Conservation (phyloP, 2,113 vertebrate genomes). For the Siphamia tubifer region DNA sequence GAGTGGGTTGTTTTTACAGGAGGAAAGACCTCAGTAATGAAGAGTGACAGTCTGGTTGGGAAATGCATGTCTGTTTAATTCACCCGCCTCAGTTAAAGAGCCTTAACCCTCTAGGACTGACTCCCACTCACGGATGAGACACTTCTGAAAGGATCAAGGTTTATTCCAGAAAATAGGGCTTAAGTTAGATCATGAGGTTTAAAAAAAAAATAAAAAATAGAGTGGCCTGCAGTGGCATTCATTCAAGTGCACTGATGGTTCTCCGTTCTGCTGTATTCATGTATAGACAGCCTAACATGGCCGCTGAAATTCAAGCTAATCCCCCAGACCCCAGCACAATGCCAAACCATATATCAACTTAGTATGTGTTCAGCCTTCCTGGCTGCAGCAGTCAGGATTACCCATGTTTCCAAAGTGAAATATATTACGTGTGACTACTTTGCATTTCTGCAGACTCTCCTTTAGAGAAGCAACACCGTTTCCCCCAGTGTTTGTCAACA, state of each 20-base stretch:
- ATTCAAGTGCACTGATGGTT: not conserved
- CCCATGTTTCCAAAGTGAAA: constrained; percentile 11
- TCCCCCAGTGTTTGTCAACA: constrained; percentile 12
- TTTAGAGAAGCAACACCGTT: not conserved
- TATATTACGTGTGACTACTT: constrained; percentile 7
- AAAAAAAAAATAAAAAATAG: constrained; percentile 1
- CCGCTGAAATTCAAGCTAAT: constrained; percentile 23
- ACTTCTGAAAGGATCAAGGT: not conserved
- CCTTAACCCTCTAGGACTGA: not conserved
- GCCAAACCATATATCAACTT: constrained; percentile 18
- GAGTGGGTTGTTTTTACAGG: too few relatives aligned
- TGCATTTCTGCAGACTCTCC: constrained; percentile 9
- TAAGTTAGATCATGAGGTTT: not conserved
- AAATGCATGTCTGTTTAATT: too few relatives aligned
- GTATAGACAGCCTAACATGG: constrained; percentile 1
- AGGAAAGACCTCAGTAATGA: too few relatives aligned
- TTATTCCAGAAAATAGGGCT: not conserved
- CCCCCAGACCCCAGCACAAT: constrained; percentile 14
- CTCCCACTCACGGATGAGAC: not conserved
- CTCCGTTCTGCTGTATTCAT: constrained; percentile 1
- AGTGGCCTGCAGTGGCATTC: not conserved
- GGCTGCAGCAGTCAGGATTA: constrained; percentile 26
- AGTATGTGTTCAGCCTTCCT: constrained; percentile 5
- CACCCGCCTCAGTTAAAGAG: not conserved
- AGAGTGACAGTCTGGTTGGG: too few relatives aligned